Percentiles rank a stretch among this genome's conserved stretches.
Evolutionary conservation across 2,113 vertebrate genomes (phyloP).

Genomic region (Bostrychus sinensis): DNA sequence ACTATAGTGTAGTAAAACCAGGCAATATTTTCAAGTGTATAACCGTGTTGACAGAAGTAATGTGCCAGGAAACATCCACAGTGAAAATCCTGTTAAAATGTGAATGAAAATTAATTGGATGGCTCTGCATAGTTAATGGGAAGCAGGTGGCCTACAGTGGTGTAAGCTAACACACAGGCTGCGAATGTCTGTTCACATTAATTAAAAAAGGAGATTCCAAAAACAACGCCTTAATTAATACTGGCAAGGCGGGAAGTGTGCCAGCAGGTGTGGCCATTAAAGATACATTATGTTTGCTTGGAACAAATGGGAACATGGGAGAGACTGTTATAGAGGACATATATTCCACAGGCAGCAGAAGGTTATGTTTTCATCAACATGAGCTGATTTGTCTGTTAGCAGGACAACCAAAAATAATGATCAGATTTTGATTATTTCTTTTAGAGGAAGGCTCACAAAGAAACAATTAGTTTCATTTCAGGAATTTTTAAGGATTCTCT

Average conservation of each 20-base stretch:
- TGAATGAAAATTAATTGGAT: conserved; percentile 41
- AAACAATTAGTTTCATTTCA: no score
- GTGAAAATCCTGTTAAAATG: conserved; percentile 18
- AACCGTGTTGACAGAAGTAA: neutral
- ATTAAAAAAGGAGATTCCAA: conserved; percentile 26
- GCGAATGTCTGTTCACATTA: conserved; percentile 22
- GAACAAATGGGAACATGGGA: no score
- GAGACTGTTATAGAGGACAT: no score
- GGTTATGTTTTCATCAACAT: no score
- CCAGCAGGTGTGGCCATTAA: conserved; percentile 4
- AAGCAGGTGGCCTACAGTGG: conserved; percentile 14
- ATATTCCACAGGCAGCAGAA: no score
- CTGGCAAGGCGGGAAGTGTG: conserved; percentile 11
- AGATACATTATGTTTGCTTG: neutral
- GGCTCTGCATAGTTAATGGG: conserved; percentile 24
- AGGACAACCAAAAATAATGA: no score
- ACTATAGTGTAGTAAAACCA: neutral
- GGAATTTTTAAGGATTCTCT: no score
- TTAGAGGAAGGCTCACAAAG: no score
- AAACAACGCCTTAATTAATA: conserved; percentile 44
- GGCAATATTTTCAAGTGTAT: neutral
- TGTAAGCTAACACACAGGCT: conserved; percentile 9
- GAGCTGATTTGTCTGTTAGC: no score
- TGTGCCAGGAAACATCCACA: conserved; percentile 13
- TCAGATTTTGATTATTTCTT: no score